Evolutionary conservation across 2,888 invertebrate species (phyloP).

Genomic region (Hirtodrosophila duncani): DNA sequence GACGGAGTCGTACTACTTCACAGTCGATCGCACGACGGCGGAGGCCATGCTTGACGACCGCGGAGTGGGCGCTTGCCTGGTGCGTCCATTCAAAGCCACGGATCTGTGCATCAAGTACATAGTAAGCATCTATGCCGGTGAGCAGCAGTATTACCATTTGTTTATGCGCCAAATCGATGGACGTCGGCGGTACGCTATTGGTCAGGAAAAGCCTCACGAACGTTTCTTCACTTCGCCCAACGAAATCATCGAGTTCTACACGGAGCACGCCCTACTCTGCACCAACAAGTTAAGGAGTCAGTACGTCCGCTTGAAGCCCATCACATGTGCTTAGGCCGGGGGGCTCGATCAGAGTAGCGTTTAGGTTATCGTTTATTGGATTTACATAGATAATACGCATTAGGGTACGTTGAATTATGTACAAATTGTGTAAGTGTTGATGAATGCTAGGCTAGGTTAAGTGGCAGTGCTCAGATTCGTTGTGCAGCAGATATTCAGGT

Average conservation of each 20-base stretch:
- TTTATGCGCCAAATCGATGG: constrained; percentile 73
- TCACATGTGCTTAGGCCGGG: constrained; percentile 47
- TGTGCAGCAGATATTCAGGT: constrained; percentile 81
- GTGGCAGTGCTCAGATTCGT: no score
- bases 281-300: constrained; percentile 74
- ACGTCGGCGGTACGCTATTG: constrained; percentile 71
- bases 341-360: constrained; percentile 6
- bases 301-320: constrained; percentile 70
- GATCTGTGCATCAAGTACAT: constrained; percentile 76
- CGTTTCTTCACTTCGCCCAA: constrained; percentile 73
- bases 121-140: constrained; percentile 74
- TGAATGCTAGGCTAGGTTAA: constrained; percentile 1
- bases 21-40: constrained; percentile 72
- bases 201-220: constrained; percentile 74
- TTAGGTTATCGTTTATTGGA: constrained; percentile 47
- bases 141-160: constrained; percentile 75
- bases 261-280: constrained; percentile 72
- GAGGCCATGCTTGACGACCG: constrained; percentile 71
- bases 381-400: constrained; percentile 25
- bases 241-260: constrained; percentile 77
- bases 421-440: constrained; percentile 44
- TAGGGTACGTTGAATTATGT: constrained; percentile 35
- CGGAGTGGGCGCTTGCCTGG: constrained; percentile 76
- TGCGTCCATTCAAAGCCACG: constrained; percentile 75
- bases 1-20: constrained; percentile 75